Conservation (phyloP, 2,797 vertebrate species). For the Schizopygopsis pylzovi region DNA sequence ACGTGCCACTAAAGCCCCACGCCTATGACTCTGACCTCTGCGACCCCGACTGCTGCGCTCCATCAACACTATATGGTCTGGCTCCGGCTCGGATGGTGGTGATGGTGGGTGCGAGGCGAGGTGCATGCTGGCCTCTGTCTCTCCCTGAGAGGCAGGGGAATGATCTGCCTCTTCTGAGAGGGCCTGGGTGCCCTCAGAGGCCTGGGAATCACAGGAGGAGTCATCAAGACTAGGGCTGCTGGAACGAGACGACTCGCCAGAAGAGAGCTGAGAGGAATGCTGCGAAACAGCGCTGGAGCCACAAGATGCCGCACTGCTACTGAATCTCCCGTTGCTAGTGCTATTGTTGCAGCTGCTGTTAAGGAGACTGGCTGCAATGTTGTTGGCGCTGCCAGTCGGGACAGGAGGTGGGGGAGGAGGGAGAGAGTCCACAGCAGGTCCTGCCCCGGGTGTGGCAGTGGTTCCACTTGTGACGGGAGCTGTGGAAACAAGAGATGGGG, state of each 20-base stretch:
- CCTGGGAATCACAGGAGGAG: slow-evolving; percentile 96
- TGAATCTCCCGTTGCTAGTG: slow-evolving; percentile 80
- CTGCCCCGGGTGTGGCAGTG: slow-evolving; percentile 59
- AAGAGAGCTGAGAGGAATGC: slow-evolving; percentile 95
- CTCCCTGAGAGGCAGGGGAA: slow-evolving; percentile 83
- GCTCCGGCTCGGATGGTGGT: slow-evolving; percentile 86
- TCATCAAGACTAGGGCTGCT: slow-evolving; percentile 95
- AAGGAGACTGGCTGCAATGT: slow-evolving; percentile 65
- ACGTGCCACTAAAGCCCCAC: slow-evolving; percentile 77
- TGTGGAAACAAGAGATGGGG: slow-evolving; percentile 66
- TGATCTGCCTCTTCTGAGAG: slow-evolving; percentile 87
- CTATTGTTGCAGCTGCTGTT: slow-evolving; percentile 70
- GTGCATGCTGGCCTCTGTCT: slow-evolving; percentile 72
- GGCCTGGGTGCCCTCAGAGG: slow-evolving; percentile 90
- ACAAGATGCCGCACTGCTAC: slow-evolving; percentile 89
- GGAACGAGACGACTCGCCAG: slow-evolving; percentile 95
- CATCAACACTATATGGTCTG: slow-evolving; percentile 78
- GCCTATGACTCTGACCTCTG: slow-evolving; percentile 81
- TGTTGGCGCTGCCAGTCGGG: slow-evolving; percentile 50
- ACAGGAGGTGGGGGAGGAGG: slow-evolving; percentile 74
- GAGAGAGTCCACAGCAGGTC: slow-evolving; percentile 65
- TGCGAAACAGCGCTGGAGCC: slow-evolving; percentile 95
- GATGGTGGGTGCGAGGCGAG: slow-evolving; percentile 79
- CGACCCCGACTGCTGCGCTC: slow-evolving; percentile 78
- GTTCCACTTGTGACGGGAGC: slow-evolving; percentile 66